These are phyloP conservation scores for Eulemur rubriventer DNA, from an alignment of 2,797 vertebrate genomes.

Conservation along the genomic window DNA sequence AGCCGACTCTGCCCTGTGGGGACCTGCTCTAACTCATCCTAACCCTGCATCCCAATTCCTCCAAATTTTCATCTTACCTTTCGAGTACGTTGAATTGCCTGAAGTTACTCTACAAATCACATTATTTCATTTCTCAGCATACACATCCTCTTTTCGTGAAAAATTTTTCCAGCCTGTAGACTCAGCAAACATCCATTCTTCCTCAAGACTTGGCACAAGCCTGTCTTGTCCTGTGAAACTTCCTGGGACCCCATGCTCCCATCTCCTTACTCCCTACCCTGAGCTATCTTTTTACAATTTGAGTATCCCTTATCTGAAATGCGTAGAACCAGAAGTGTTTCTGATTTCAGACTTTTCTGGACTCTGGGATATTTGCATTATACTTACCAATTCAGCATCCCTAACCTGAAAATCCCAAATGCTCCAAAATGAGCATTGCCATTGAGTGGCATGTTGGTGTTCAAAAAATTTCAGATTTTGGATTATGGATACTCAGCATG, in stretches of 20 bases:
- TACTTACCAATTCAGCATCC: not conserved
- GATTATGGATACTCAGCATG: not conserved
- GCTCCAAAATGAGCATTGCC: not conserved
- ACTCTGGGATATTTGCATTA: not conserved
- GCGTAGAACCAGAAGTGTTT: not conserved
- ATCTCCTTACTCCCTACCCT: not conserved
- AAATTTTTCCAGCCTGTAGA: not conserved
- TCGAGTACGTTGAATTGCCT: not conserved
- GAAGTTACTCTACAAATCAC: not conserved
- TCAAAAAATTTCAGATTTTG: not conserved
- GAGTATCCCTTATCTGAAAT: not conserved
- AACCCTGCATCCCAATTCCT: not conserved
- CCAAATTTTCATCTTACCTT: not conserved
- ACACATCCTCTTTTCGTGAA: not conserved
- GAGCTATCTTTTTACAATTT: not conserved
- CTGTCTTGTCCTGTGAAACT: not conserved
- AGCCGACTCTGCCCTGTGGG: rapidly evolving
- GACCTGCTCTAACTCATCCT: not conserved
- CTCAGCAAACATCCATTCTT: not conserved
- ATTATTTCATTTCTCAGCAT: not conserved
- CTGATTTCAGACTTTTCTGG: not conserved
- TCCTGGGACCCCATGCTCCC: not conserved
- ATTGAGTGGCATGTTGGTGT: not conserved
- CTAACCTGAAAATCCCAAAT: not conserved
- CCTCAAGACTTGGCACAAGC: not conserved